A percentile compares a stretch with the other conserved stretches of the same genome.
Evolutionary conservation across 2,113 vertebrate species (phyloP).

Genomic region (Callospermophilus lateralis): DNA sequence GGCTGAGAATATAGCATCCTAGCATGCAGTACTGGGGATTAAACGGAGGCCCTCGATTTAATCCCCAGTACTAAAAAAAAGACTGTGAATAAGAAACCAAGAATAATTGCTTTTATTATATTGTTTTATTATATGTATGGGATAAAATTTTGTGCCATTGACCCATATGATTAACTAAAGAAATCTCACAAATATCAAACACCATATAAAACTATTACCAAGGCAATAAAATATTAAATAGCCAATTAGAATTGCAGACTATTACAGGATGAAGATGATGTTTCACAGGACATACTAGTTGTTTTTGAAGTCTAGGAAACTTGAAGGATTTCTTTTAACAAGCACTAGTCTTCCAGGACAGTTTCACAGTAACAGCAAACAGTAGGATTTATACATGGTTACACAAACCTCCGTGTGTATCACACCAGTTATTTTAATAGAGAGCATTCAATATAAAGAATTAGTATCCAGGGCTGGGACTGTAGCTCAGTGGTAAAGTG

Average conservation of each 20-base stretch:
- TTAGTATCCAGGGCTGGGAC: not conserved
- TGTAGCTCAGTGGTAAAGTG: too few relatives aligned
- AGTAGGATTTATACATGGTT: not conserved
- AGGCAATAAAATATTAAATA: not conserved
- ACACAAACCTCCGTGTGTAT: not conserved
- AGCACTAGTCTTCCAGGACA: not conserved
- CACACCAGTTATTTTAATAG: not conserved
- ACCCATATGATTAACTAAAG: not conserved
- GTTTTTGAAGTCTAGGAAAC: not conserved
- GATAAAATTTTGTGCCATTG: conserved; percentile 13
- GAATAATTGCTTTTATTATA: not conserved
- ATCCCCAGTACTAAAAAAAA: too few relatives aligned
- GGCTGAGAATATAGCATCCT: too few relatives aligned
- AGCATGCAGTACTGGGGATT: too few relatives aligned
- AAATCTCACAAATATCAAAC: not conserved
- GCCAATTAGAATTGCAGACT: not conserved
- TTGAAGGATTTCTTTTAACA: not conserved
- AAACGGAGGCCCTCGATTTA: too few relatives aligned
- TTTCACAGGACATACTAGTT: not conserved
- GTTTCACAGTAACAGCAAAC: not conserved
- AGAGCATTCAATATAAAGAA: not conserved
- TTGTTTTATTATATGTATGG: not conserved
- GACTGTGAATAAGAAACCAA: not conserved
- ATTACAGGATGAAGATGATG: not conserved
- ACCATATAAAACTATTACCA: not conserved